These are phyloP conservation scores for Leuciscus idus DNA, from an alignment of 2,113 vertebrate species.

Conservation along the genomic window DNA sequence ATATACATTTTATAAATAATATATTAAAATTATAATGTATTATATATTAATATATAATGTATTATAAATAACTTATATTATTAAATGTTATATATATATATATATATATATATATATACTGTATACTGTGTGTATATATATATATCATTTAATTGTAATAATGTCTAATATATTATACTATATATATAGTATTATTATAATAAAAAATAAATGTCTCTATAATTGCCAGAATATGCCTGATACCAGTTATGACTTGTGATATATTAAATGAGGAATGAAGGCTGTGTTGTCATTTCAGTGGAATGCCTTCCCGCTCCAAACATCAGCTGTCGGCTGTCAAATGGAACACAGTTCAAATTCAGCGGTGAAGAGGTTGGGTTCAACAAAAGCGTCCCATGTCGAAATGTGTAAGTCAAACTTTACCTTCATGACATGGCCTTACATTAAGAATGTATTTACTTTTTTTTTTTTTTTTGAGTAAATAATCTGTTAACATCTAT, in stretches of 20 bases:
- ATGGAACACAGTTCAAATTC: slow-evolving; percentile 86
- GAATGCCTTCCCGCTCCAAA: slow-evolving; percentile 91
- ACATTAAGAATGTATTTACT: too few relatives aligned
- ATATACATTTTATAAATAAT: too few relatives aligned
- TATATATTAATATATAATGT: too few relatives aligned
- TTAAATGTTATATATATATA: too few relatives aligned
- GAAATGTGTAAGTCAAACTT: slow-evolving; percentile 89
- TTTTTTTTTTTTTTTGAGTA: neutral
- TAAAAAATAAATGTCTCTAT: neutral
- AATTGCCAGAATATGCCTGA: neutral
- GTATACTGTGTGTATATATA: too few relatives aligned
- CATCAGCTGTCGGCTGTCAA: slow-evolving; percentile 86
- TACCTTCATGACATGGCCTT: too few relatives aligned
- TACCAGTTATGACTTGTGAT: neutral
- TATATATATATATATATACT: too few relatives aligned
- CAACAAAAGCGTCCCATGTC: slow-evolving; percentile 85
- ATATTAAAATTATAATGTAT: too few relatives aligned
- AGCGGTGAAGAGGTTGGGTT: slow-evolving; percentile 88
- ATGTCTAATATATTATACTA: too few relatives aligned
- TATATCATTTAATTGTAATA: too few relatives aligned
- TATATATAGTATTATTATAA: too few relatives aligned
- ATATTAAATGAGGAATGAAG: slow-evolving; percentile 22
- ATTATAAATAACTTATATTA: too few relatives aligned
- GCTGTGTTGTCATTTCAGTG: slow-evolving; percentile 73
- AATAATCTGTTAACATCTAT: neutral